Percentiles rank a stretch among this genome's conserved stretches.
Conservation (phyloP, 2,797 vertebrate genomes). For the Lacerta bilineata region DNA sequence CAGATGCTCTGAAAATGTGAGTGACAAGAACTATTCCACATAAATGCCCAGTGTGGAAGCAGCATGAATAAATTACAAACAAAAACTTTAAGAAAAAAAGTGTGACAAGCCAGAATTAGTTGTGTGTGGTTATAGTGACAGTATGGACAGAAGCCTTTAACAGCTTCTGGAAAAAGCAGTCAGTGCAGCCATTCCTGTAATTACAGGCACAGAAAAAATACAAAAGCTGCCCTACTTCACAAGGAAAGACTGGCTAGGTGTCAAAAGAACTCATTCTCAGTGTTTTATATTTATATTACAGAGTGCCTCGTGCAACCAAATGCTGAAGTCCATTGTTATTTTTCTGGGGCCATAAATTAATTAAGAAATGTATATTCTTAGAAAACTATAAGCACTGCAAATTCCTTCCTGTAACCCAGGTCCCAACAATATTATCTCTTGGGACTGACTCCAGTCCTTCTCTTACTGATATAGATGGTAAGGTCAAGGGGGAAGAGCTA, state of each 20-base stretch:
- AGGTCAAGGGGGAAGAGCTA: too few relatives aligned
- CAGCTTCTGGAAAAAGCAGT: not conserved
- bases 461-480: too few relatives aligned
- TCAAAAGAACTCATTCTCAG: not conserved
- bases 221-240: not conserved
- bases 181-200: not conserved
- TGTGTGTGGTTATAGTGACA: not conserved
- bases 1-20: too few relatives aligned
- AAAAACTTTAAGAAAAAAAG: not conserved
- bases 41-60: too few relatives aligned
- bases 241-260: not conserved
- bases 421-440: too few relatives aligned
- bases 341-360: slow-evolving; percentile 17
- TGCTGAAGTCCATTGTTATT: slow-evolving; percentile 7
- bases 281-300: not conserved
- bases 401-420: not conserved
- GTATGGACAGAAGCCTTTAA: not conserved
- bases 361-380: slow-evolving; percentile 21
- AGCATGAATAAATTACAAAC: not conserved
- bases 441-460: too few relatives aligned
- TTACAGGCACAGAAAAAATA: not conserved
- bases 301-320: not conserved
- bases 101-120: not conserved
- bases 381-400: not conserved
- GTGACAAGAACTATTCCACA: too few relatives aligned